Evolutionary conservation across 2,888 invertebrate genomes (phyloP).

Genomic region (Arctia plantaginis): DNA sequence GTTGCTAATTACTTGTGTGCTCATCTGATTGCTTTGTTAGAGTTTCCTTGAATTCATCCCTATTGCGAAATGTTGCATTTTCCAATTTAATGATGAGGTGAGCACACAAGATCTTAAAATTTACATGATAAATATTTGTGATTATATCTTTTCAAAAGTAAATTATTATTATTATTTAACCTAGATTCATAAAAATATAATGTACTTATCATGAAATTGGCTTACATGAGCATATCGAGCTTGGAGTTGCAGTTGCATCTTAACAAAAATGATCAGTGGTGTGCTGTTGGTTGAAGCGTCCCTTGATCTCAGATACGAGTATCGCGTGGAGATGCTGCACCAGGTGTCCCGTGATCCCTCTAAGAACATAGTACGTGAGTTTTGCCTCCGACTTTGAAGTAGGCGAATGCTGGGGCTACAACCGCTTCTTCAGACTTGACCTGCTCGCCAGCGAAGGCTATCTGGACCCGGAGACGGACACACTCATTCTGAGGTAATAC

Average conservation of each 20-base stretch:
- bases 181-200: neutral
- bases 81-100: neutral
- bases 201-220: neutral
- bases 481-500: slow-evolving; percentile 91
- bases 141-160: neutral
- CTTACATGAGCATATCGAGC: neutral
- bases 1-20: slow-evolving; percentile 2
- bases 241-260: neutral
- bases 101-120: neutral
- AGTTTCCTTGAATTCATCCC: slow-evolving; percentile 11
- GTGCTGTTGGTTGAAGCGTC: slow-evolving; percentile 76
- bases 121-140: neutral
- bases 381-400: slow-evolving; percentile 98
- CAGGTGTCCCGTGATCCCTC: slow-evolving; percentile 93
- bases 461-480: slow-evolving; percentile 93
- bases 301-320: slow-evolving; percentile 90
- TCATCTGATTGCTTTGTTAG: slow-evolving; percentile 11
- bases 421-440: slow-evolving; percentile 96
- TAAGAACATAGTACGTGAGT: slow-evolving; percentile 96
- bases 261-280: neutral
- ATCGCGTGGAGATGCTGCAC: slow-evolving; percentile 97
- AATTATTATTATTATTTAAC: neutral
- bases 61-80: slow-evolving; percentile 1
- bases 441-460: slow-evolving; percentile 96
- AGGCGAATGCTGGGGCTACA: slow-evolving; percentile 98